Evolutionary conservation across 2,797 vertebrate species (phyloP), one percentile per base, ranked within the genome.

Genomic region (Falco naumanni): DNA sequence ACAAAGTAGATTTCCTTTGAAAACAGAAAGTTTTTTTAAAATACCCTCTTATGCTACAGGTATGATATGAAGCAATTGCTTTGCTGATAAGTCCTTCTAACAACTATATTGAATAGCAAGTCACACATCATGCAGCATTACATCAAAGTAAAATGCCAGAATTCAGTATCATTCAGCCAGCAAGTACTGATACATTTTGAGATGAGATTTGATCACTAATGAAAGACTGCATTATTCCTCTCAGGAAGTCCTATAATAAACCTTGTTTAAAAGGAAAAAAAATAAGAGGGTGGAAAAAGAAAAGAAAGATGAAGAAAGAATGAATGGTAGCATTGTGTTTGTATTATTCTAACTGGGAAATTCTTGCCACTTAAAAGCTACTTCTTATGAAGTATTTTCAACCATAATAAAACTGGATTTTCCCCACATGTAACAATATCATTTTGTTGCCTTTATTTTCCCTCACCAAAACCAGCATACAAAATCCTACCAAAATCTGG

Each of bases 1-100:
- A 88, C 9, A 82, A 88, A 85, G 61, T 48, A n/a, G 16, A 85
- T 89, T 93, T 89, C 53, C 51, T 90, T 85, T 81, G 75, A 87
- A 96, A 95, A 75, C 0, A 1, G 16, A 50, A 87, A 86, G 19
- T 39, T 72, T 8, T 41, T 41, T 41, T 79, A 92, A 81, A 68
- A 64, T 29, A 77, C 3, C 21, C 31, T 78, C 34, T 90, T 89
- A 25, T 89, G 50, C 26, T 85, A 41, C 78, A 87, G 59, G 14
- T 80, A 33, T 25, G 53, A 33, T 71, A 25, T 17, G 34, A 92
- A 85, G 56, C 25, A 80, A 68, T 37, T 83, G 41, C 57, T 95
- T 89, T 89, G 43, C 60, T 87, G 71, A 76, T 34, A 50, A 75
- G 28, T 37, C 88, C 57, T 60, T 82, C 63, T 71, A 85, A 80